A percentile compares a stretch with the other conserved stretches of the same genome.
Conservation (phyloP, 2,797 vertebrate genomes). For the Halcyon smyrnensis region DNA sequence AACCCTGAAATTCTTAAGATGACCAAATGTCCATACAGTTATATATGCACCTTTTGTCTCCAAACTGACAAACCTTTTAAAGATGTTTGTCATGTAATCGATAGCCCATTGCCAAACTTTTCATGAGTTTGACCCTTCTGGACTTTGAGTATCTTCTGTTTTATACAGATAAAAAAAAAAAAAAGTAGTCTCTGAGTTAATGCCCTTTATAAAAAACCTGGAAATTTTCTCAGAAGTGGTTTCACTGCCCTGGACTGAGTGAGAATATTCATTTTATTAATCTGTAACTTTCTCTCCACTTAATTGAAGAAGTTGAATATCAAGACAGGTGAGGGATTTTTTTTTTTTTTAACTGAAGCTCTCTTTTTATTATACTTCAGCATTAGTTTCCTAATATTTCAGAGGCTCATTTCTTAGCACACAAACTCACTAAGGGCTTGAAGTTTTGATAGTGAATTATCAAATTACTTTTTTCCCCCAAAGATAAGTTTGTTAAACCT, state of each 20-base stretch:
- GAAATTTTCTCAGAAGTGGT: background rate
- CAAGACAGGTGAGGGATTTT: background rate
- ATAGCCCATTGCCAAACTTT: background rate
- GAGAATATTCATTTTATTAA: background rate
- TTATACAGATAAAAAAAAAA: background rate
- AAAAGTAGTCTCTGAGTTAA: background rate
- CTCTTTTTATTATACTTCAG: background rate
- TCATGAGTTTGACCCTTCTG: background rate
- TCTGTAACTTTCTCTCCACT: background rate
- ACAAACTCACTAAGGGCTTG: background rate
- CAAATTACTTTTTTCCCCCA: background rate
- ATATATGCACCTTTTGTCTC: background rate
- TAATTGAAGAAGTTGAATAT: background rate
- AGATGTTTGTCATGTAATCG: background rate
- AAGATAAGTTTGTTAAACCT: background rate
- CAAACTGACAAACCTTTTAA: background rate
- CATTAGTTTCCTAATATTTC: background rate
- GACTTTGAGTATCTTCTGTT: background rate
- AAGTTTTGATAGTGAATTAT: background rate
- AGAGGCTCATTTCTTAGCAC: background rate
- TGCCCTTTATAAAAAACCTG: background rate
- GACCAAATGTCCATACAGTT: background rate
- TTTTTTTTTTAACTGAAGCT: background rate
- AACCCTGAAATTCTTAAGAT: background rate
- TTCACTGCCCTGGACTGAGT: background rate